A percentile compares a stretch with the other conserved stretches of the same genome.
phyloP scores from a whole-genome alignment of 2,797 vertebrate species.

The Buphagus erythrorhynchus region DNA sequence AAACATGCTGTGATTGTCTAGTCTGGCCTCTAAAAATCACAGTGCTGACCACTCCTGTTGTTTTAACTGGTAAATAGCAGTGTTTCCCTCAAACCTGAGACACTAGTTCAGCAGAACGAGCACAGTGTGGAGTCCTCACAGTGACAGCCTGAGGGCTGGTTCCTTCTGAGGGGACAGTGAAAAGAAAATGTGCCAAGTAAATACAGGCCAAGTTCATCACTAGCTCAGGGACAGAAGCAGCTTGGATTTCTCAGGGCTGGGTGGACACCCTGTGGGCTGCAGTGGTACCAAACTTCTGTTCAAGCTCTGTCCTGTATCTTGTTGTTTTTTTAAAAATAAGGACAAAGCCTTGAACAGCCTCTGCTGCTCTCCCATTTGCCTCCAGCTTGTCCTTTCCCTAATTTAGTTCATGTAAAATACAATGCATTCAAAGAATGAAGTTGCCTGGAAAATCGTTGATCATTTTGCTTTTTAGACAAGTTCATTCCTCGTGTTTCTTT shows the following conservation, averaged over 20 bases:
- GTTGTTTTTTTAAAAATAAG: fast-evolving
- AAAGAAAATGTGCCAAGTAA: background rate
- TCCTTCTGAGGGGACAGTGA: background rate
- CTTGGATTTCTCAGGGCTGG: background rate
- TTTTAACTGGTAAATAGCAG: background rate
- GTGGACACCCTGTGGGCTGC: background rate
- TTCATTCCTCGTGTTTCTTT: background rate
- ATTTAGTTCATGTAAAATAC: background rate
- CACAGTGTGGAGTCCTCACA: background rate
- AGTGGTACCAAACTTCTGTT: background rate
- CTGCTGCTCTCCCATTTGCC: background rate
- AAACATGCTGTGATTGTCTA: background rate
- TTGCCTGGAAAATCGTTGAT: background rate
- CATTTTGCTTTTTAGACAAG: background rate
- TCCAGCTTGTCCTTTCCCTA: background rate
- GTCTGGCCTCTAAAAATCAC: background rate
- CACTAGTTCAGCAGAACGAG: background rate
- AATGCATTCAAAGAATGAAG: background rate
- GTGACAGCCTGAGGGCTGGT: background rate
- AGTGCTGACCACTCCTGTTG: background rate
- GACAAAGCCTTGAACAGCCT: background rate
- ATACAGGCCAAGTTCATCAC: background rate
- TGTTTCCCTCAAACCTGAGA: background rate
- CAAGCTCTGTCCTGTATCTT: background rate
- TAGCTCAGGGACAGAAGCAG: background rate